Base-by-base conservation (phyloP, 1,140 invertebrate species). In the Pachypsylla venusta region DNA sequence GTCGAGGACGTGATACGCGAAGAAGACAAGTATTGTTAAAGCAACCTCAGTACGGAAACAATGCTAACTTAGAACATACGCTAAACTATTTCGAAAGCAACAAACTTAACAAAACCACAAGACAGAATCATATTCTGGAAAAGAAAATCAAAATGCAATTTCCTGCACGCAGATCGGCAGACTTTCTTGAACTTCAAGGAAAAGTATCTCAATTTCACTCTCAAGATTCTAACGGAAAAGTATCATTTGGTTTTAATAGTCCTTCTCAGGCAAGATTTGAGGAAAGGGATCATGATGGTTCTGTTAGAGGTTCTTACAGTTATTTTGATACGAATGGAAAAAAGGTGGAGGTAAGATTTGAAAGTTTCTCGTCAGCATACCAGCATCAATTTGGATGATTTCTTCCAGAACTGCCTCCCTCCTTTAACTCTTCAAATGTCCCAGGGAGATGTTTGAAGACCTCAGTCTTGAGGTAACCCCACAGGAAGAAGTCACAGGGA, bases 281-380 rank as follows among this genome's bases (percentile, higher is more conserved):
- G 55, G 57, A 67, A 12, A 55, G 70, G 1, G 57, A 64, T 27
- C 42, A 53, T 24, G 71, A 73, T 58, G 71, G 71, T n/a, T 63
- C 62, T 16, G 70, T 72, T 1, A 42, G 63, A 54, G 72, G 72
- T 16, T 66, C 68, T 24, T 74, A 73, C 59, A 67, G 67, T 42
- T 74, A 74, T 62, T 59, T 64, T 13, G 67, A 72, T 59, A 67
- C 70, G 0, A 59, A 64, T 19, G 71, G 71, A 0, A 64, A 69
- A 48, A 56, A 64, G 2, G 66, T 73, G 26, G 66, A 68, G 63
- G 69, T 73, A 61, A 57, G 59, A 10, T 10, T n/a, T n/a, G n/a
- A n/a, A n/a, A n/a, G n/a, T n/a, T n/a, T n/a, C n/a, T n/a, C n/a
- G n/a, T n/a, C n/a, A n/a, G n/a, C n/a, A n/a, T n/a, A n/a, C n/a